A percentile compares a stretch with the other conserved stretches of the same genome.
Evolutionary conservation across 2,888 invertebrate species (phyloP).

Genomic region (Leptothorax acervorum): DNA sequence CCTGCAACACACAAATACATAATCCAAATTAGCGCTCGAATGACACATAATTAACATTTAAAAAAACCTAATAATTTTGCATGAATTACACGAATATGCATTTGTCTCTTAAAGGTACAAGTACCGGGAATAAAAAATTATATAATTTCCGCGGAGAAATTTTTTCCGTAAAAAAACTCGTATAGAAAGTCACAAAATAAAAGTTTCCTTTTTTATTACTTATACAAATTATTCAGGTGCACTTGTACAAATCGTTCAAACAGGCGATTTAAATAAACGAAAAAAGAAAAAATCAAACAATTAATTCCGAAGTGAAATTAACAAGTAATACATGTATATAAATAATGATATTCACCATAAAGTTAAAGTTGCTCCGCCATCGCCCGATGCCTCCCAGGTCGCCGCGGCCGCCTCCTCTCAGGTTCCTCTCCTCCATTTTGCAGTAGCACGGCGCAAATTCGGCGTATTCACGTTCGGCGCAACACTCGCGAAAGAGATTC

Average conservation of each 20-base stretch:
- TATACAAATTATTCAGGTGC: not conserved
- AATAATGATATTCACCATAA: not conserved
- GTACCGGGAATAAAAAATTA: not conserved
- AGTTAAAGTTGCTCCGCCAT: not conserved
- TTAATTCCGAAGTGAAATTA: not conserved
- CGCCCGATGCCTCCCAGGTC: not conserved
- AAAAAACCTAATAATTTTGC: not conserved
- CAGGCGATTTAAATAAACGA: not conserved
- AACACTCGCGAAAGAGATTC: too few relatives aligned
- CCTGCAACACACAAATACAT: not conserved
- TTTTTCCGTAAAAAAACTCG: not conserved
- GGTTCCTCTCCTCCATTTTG: too few relatives aligned
- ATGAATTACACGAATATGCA: not conserved
- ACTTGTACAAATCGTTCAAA: not conserved
- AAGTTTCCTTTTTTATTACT: slow-evolving; percentile 1
- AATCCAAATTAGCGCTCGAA: not conserved
- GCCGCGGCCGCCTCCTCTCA: not conserved
- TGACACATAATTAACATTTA: not conserved
- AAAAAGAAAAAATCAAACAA: not conserved
- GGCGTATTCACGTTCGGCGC: too few relatives aligned
- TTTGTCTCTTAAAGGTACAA: not conserved
- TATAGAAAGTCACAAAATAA: not conserved
- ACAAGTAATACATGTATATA: not conserved
- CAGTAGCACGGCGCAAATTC: too few relatives aligned
- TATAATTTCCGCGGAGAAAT: not conserved